Percentiles rank a stretch among this genome's conserved stretches.
These are phyloP conservation scores for Felis chaus DNA, from an alignment of 2,113 vertebrate genomes.

Conservation along the genomic window DNA sequence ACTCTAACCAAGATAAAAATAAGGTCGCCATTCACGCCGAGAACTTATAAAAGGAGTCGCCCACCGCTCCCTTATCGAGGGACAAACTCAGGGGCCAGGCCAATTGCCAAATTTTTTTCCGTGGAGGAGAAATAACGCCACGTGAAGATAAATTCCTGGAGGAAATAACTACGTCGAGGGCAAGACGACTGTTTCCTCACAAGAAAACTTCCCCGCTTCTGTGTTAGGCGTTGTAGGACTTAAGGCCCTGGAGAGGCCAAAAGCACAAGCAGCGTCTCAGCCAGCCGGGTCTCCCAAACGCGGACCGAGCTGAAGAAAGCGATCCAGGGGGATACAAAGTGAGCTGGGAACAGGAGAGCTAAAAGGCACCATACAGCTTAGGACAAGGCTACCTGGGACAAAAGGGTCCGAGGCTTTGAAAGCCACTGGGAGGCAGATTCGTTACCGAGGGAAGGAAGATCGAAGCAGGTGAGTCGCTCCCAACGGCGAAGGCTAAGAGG, in stretches of 20 bases:
- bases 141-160: constrained; percentile 24
- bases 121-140: constrained; percentile 45
- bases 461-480: background rate
- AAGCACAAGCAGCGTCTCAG: constrained; percentile 60
- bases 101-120: constrained; percentile 27
- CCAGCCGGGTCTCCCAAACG: constrained; percentile 33
- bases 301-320: constrained; percentile 65
- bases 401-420: background rate
- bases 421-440: background rate
- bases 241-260: constrained; percentile 74
- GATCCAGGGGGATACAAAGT: constrained; percentile 72
- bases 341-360: background rate
- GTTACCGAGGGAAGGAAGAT: constrained; percentile 22
- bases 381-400: constrained; percentile 29
- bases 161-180: constrained; percentile 43
- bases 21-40: background rate
- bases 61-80: background rate
- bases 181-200: background rate
- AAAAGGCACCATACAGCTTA: constrained; percentile 4
- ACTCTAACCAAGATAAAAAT: constrained; percentile 15
- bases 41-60: constrained; percentile 16
- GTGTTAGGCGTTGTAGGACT: background rate
- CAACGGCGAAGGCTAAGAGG: background rate
- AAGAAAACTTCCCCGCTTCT: background rate
- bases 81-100: constrained; percentile 41